A percentile compares a stretch with the other conserved stretches of the same genome.
These are phyloP conservation scores for Aphaenogaster ashmeadi DNA, from an alignment of 1,140 invertebrate species.

Conservation along the genomic window DNA sequence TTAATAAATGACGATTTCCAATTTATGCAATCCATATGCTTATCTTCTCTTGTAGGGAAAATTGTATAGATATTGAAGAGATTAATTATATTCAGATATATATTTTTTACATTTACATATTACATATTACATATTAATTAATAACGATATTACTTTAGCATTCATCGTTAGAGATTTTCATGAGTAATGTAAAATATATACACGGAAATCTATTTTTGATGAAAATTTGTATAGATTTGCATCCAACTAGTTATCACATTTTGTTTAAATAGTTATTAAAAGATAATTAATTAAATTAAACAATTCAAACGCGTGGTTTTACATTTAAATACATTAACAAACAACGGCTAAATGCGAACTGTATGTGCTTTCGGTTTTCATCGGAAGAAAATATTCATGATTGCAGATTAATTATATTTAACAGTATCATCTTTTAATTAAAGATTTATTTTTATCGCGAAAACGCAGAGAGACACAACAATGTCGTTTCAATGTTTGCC, in stretches of 20 bases:
- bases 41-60: neutral
- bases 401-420: neutral
- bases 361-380: neutral
- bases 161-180: conserved; percentile 2
- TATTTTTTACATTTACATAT: neutral
- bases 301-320: neutral
- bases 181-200: neutral
- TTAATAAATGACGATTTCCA: neutral
- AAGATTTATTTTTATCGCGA: neutral
- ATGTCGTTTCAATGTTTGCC: neutral
- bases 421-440: neutral
- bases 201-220: conserved; percentile 8
- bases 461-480: neutral
- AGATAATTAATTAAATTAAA: conserved; percentile 15
- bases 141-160: neutral
- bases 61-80: neutral
- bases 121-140: conserved; percentile 20
- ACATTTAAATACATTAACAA: neutral
- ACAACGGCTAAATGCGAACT: neutral
- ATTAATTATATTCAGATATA: conserved; percentile 18
- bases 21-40: neutral
- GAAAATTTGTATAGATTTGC: conserved; percentile 17
- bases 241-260: conserved; percentile 17
- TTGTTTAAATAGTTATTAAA: conserved; percentile 21
- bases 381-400: neutral